phyloP scores from a whole-genome alignment of 2,797 vertebrate species.

The Gymnopithys bicolor region DNA sequence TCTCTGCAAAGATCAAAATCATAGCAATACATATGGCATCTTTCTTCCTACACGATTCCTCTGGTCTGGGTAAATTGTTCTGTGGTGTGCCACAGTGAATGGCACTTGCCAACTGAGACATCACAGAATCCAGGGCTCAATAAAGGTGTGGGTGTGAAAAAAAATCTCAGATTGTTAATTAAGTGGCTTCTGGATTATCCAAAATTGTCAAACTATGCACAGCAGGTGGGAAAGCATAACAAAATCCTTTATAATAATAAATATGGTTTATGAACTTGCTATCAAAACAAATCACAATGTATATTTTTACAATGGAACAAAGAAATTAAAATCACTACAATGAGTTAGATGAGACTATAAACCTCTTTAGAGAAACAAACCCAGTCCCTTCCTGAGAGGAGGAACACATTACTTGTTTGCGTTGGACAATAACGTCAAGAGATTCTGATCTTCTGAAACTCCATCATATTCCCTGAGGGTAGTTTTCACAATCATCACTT shows the following conservation, averaged over 20 bases:
- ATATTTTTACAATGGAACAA: background rate
- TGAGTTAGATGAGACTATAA: background rate
- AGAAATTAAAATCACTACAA: background rate
- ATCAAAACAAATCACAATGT: background rate
- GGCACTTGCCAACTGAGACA: background rate
- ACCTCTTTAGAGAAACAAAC: background rate
- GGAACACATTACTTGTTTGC: background rate
- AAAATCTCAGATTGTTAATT: background rate
- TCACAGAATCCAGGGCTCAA: background rate
- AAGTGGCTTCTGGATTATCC: background rate
- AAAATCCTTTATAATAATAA: background rate
- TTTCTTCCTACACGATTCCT: background rate
- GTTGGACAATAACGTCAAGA: background rate
- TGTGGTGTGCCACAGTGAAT: background rate
- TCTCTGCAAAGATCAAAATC: background rate
- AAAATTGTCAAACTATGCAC: background rate
- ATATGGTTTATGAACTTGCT: background rate
- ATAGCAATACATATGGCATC: background rate
- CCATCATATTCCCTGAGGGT: background rate
- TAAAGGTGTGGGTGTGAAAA: background rate
- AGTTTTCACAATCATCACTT: constrained; percentile 27
- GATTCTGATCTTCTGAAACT: constrained; percentile 17
- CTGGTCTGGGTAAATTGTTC: background rate
- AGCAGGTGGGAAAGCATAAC: background rate
- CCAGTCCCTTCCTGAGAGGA: background rate